Conservation (phyloP, 23 tunicate genomes). For the Oikopleura vanhoeffeni region DNA sequence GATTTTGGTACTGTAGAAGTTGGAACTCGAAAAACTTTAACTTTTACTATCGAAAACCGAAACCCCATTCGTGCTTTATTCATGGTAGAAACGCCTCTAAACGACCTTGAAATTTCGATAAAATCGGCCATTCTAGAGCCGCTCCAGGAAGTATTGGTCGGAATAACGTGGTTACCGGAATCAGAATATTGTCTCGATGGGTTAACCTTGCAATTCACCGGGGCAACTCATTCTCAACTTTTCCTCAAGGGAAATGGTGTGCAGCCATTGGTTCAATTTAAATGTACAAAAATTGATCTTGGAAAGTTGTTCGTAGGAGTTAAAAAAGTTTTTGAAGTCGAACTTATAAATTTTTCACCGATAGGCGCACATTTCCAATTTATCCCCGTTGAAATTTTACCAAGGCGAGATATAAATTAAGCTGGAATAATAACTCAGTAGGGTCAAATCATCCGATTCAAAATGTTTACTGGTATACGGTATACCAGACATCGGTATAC, state of each 20-base stretch:
- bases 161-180: not conserved
- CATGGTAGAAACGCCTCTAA: not conserved
- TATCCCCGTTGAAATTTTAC: not conserved
- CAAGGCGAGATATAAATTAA: too few relatives aligned
- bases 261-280: constrained; percentile 45
- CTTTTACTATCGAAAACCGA: not conserved
- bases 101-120: not conserved
- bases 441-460: too few relatives aligned
- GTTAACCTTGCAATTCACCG: not conserved
- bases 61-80: not conserved
- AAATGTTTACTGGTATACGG: too few relatives aligned
- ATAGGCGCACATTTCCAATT: constrained; percentile 32
- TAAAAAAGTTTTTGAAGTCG: constrained; percentile 22
- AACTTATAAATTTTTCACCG: constrained; percentile 40
- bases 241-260: constrained; percentile 42
- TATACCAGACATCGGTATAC: too few relatives aligned
- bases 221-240: constrained; percentile 2
- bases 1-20: not conserved
- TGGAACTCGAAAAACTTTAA: not conserved
- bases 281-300: constrained; percentile 29
- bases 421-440: too few relatives aligned
- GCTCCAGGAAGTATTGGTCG: not conserved
- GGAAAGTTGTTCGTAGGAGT: constrained; percentile 35
- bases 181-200: not conserved
- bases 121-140: not conserved